phyloP scores from a whole-genome alignment of 2,888 invertebrate species.

The Temnothorax unifasciatus region DNA sequence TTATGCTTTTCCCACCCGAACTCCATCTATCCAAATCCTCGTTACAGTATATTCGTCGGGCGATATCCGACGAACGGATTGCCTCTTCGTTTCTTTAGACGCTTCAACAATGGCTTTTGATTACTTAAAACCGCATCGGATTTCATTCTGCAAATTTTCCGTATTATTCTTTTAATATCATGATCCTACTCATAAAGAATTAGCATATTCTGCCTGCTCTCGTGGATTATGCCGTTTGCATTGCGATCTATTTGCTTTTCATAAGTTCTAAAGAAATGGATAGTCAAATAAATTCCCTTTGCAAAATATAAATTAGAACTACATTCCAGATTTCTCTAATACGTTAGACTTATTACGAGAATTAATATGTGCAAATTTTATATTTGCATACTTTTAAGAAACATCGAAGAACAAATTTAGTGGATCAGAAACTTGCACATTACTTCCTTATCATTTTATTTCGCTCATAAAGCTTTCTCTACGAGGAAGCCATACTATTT shows the following conservation, averaged over 20 bases:
- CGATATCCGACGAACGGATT: constrained; percentile 15
- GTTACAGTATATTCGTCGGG: constrained; percentile 1
- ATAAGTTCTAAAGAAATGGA: constrained; percentile 14
- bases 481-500: too few species aligned
- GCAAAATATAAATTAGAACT: background rate
- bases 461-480: too few species aligned
- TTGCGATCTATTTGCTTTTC: constrained; percentile 15
- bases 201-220: background rate
- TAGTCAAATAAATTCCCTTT: background rate
- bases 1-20: constrained; percentile 61
- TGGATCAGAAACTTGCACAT: too few species aligned
- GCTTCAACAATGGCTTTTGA: constrained; percentile 2
- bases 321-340: background rate
- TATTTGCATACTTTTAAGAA: too few species aligned
- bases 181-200: constrained; percentile 30
- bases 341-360: background rate
- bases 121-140: constrained; percentile 1
- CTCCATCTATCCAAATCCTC: constrained; percentile 13
- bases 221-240: background rate
- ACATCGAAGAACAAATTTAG: too few species aligned
- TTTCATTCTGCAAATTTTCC: constrained; percentile 7
- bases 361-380: background rate
- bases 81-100: constrained; percentile 1
- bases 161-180: background rate
- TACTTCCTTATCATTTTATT: too few species aligned